Conservation (phyloP, 2,113 vertebrate genomes). For the Oostethus manadensis region DNA sequence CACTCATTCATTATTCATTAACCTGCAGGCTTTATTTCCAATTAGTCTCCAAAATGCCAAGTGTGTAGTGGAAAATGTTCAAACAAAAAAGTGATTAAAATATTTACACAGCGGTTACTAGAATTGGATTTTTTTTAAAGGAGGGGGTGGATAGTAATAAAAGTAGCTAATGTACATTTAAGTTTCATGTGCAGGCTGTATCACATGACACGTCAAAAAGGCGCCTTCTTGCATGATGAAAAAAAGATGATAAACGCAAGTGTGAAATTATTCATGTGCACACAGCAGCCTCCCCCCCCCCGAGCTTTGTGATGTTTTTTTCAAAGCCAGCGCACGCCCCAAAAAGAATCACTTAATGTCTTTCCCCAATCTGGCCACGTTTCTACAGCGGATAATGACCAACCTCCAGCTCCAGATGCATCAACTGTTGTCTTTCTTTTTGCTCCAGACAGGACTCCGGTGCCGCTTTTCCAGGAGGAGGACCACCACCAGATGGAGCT, state of each 20-base stretch:
- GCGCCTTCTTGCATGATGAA: constrained; percentile 23
- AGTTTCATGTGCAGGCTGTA: not conserved
- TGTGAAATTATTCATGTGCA: constrained; percentile 29
- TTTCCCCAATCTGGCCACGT: not conserved
- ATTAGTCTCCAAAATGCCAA: not conserved
- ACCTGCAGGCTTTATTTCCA: not conserved
- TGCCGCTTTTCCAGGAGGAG: constrained; percentile 88
- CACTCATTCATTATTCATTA: constrained; percentile 2
- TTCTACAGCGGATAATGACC: not conserved
- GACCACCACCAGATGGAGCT: constrained; percentile 82
- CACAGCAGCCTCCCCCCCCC: constrained; percentile 18
- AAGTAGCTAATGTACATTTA: not conserved
- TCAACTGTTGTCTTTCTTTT: not conserved
- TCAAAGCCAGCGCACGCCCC: constrained; percentile 12
- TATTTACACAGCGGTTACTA: not conserved
- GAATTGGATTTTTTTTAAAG: not conserved
- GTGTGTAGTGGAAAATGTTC: not conserved
- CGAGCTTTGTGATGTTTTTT: constrained; percentile 30
- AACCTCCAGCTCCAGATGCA: constrained; percentile 12
- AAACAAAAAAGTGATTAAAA: not conserved
- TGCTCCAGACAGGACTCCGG: constrained; percentile 76
- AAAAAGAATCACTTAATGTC: constrained; percentile 33
- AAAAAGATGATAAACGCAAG: constrained; percentile 16
- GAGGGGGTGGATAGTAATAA: not conserved
- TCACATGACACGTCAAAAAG: constrained; percentile 34